Evolutionary conservation across 2,113 vertebrate species (phyloP), one percentile per base, ranked within the genome.

Genomic region (Microtus ochrogaster): DNA sequence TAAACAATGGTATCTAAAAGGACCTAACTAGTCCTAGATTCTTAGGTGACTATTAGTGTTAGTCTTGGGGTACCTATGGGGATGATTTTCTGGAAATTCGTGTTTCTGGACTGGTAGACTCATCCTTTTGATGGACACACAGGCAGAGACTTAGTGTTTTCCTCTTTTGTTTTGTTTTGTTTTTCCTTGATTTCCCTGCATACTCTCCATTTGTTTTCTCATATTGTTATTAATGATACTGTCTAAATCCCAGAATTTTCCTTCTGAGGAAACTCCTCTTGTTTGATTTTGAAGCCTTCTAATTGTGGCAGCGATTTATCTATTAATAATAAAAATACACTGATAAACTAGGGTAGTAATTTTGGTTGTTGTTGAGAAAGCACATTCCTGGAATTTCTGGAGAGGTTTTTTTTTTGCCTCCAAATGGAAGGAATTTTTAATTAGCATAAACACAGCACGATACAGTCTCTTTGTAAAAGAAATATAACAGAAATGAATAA

Each of bases 401-500:
- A 89, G 39, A 7, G 22, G 22, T 68, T 0, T 13, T 88, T 41
- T 72, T 1, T 61, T 93, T 86, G 58, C 49, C 72, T 79, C 63
- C 26, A 65, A 92, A 21, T 65, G 74, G 87, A 92, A 95, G 74
- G 39, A 95, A 89, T 65, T 79, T 92, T 88, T 91, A 85, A 87
- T 95, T 90, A 96, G 39, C 94, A 94, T 93, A 96, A 97, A 95
- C 79, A 79, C 55, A 55, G 55, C 17, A 58, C 19, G 1, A 93
- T 47, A 72, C 21, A 72, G 21, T 11, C 93, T n/a, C 21, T 70
- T 55, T 81, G 44, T 76, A n/a, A 41, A 36, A 14, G 39, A 92
- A 44, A 65, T 30, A 55, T 82, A 13, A 79, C 41, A 70, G 28
- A 92, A 96, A 90, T 94, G 63, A 94, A 94, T 77, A 96, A 52